Evolutionary conservation across 2,888 invertebrate species (phyloP).

Genomic region (Podabrus alpinus): DNA sequence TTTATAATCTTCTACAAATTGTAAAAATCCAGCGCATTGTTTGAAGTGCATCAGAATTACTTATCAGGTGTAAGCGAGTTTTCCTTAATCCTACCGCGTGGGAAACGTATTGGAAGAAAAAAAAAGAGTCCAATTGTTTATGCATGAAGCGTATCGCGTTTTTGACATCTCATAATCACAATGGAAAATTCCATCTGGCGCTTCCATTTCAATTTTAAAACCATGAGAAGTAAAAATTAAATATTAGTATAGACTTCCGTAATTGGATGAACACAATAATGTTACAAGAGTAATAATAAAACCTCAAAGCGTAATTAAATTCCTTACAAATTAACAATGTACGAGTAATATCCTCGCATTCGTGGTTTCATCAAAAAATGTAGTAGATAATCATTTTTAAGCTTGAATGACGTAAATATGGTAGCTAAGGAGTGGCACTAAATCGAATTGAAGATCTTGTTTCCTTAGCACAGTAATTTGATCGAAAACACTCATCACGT

Average conservation of each 20-base stretch:
- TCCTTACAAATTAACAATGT: neutral
- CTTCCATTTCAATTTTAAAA: neutral
- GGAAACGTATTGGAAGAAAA: neutral
- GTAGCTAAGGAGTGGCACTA: constrained; percentile 25
- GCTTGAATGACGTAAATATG: constrained; percentile 24
- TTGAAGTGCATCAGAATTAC: neutral
- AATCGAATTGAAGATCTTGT: constrained; percentile 28
- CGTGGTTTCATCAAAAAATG: neutral
- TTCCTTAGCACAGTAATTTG: constrained; percentile 26
- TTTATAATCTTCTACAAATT: neutral
- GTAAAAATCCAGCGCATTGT: neutral
- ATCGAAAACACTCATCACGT: constrained; percentile 22
- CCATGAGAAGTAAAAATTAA: neutral
- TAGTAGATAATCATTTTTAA: constrained; percentile 15
- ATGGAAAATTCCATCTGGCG: neutral
- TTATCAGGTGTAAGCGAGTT: neutral
- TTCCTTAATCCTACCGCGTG: neutral
- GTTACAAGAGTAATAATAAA: neutral
- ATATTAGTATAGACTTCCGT: neutral
- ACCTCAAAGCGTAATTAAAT: neutral
- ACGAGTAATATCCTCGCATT: neutral
- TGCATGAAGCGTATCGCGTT: neutral
- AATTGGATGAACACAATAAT: neutral
- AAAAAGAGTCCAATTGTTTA: neutral
- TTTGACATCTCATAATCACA: neutral